These are phyloP conservation scores for Tenebrio molitor DNA, from an alignment of 1,140 invertebrate genomes.

Conservation along the genomic window DNA sequence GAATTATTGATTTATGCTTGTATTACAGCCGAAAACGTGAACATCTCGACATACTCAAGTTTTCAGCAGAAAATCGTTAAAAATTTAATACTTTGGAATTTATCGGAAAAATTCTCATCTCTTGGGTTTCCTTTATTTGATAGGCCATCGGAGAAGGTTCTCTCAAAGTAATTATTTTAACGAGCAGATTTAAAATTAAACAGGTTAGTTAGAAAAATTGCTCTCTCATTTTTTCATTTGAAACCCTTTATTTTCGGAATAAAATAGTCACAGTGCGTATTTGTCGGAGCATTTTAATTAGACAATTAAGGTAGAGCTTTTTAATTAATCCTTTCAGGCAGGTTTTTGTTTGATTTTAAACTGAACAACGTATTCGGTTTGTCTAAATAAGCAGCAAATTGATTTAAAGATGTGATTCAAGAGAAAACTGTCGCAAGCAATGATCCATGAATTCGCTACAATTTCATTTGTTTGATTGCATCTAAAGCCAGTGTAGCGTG, in stretches of 20 bases:
- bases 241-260: neutral
- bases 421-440: constrained; percentile 29
- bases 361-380: constrained; percentile 5
- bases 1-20: too few species aligned
- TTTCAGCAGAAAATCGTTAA: constrained; percentile 9
- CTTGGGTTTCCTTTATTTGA: neutral
- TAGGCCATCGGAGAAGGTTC: constrained; percentile 9
- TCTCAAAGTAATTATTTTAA: too few species aligned
- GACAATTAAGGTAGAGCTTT: neutral
- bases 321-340: constrained; percentile 17
- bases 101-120: constrained; percentile 1
- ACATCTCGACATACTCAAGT: neutral
- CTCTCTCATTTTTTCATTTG: neutral
- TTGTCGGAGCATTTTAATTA: neutral
- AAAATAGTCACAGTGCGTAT: neutral
- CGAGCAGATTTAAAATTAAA: neutral
- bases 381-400: constrained; percentile 28
- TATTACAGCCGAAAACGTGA: too few species aligned
- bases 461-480: constrained; percentile 39
- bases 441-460: constrained; percentile 31
- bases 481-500: constrained; percentile 27
- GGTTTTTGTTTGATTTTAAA: neutral
- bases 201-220: neutral
- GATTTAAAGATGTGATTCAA: constrained; percentile 24
- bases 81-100: constrained; percentile 4